Percentiles rank a stretch among this genome's conserved stretches.
These are phyloP conservation scores for Melinopterus prodromus DNA, from an alignment of 2,888 invertebrate genomes.

Conservation along the genomic window DNA sequence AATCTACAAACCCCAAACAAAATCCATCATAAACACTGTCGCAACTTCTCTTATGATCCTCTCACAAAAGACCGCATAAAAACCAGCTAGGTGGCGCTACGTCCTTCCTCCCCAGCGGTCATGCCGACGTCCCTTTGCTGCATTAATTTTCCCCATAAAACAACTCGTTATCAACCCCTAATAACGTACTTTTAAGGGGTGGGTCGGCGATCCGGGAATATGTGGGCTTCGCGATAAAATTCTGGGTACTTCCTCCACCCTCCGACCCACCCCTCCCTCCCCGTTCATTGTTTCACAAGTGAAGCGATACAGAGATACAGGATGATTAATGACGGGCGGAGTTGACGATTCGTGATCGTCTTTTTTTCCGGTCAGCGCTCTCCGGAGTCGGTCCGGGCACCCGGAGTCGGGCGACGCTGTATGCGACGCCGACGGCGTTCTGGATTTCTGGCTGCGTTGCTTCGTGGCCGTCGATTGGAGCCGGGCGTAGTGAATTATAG, in stretches of 20 bases:
- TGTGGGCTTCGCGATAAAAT: background rate
- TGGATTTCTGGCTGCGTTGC: background rate
- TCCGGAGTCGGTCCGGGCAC: background rate
- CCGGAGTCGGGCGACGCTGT: background rate
- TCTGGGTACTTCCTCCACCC: background rate
- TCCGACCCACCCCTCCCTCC: background rate
- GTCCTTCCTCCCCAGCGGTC: background rate
- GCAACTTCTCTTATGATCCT: no score
- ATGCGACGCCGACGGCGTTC: background rate
- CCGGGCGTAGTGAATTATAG: background rate
- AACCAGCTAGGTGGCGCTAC: background rate
- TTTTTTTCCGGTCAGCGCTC: background rate
- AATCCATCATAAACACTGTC: no score
- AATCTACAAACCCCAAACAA: no score
- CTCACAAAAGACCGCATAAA: background rate
- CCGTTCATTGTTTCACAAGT: slow-evolving; percentile 21
- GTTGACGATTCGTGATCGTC: background rate
- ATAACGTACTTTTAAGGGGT: slow-evolving; percentile 13
- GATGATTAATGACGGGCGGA: slow-evolving; percentile 14
- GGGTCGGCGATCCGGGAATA: background rate
- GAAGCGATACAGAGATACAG: slow-evolving; percentile 18
- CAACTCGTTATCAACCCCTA: slow-evolving; percentile 1
- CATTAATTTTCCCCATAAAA: background rate
- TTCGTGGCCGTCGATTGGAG: background rate
- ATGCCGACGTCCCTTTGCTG: background rate